A percentile compares a stretch with the other conserved stretches of the same genome.
Evolutionary conservation across 2,888 invertebrate species (phyloP).

Genomic region (Clivina fossor): DNA sequence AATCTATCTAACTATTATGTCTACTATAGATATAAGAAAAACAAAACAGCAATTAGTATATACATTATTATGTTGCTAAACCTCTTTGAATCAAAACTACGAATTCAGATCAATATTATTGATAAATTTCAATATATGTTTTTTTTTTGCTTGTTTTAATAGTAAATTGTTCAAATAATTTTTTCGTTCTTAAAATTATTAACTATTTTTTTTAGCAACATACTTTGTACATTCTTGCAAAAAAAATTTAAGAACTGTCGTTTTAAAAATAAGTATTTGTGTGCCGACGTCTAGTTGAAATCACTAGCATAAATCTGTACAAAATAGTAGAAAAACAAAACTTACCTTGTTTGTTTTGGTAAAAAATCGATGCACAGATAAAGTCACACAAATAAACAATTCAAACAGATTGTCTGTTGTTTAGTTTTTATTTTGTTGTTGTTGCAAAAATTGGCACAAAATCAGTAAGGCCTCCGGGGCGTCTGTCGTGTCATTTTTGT

Average conservation of each 20-base stretch:
- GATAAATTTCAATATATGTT: too few species aligned
- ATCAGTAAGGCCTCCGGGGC: too few species aligned
- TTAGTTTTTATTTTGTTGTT: not conserved
- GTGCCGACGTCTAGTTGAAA: conserved; percentile 11
- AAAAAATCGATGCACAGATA: not conserved
- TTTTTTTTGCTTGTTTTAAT: not conserved
- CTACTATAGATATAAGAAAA: too few species aligned
- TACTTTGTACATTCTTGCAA: not conserved
- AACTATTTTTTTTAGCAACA: not conserved
- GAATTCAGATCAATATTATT: too few species aligned
- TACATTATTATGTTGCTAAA: too few species aligned
- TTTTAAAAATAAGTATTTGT: not conserved
- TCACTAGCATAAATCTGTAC: not conserved
- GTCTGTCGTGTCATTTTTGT: too few species aligned
- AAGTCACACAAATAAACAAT: too few species aligned
- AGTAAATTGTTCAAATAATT: not conserved
- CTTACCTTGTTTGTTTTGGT: conserved; percentile 14
- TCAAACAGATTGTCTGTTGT: not conserved
- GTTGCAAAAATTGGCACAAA: too few species aligned
- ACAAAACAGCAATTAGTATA: too few species aligned
- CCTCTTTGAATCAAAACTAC: too few species aligned
- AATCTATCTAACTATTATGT: too few species aligned
- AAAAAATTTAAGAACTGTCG: not conserved
- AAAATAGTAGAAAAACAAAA: conserved; percentile 2
- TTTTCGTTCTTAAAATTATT: not conserved